Base-by-base conservation (phyloP, 1,140 invertebrate species). In the Trialeurodes vaporariorum region DNA sequence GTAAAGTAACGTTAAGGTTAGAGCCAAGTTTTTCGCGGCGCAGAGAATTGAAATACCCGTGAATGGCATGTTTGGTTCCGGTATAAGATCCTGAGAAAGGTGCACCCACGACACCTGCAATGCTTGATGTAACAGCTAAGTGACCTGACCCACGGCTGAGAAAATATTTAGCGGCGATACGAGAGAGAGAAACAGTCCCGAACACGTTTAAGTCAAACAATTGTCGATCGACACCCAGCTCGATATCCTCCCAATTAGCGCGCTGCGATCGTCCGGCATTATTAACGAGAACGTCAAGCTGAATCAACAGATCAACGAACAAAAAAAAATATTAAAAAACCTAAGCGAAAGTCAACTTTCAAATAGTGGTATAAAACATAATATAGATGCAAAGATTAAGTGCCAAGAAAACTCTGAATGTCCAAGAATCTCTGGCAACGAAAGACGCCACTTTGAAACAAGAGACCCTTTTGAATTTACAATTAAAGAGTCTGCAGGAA, bases 201-300 rank as follows among this genome's bases (percentile, higher is more conserved):
- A 95, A 89, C 0, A 93, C 91, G 77, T 94, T 93, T 49, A 94
- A 73, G 24, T 94, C 85, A 74, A 94, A 91, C 70, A 93, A 77
- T 66, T 90, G 83, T 66, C 82, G 82, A 75, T 95, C 91, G 0
- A 94, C 90, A 63, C 80, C 73, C 0, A 92, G 61, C 1, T 90
- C 83, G 68, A 91, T 92, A 1, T 89, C 80, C 68, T 88, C 85
- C 86, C 90, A 94, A 27, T 75, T 69, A 1, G 89, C 90, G 70
- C 91, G 77, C 79, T 95, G 92, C 27, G 88, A 88, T 70, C 90
- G 78, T 2, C 91, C 91, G 21, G 90, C 91, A 80, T 93, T 93
- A 74, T 89, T 91, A 0, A 93, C 83, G 25, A 93, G 78, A 68
- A 93, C 84, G 77, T 93, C 88, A 12, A 93, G 74, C 86, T 87